Evolutionary conservation across 2,888 invertebrate genomes (phyloP), one percentile per base, ranked within the genome.

Genomic region (Macrophya annulata): DNA sequence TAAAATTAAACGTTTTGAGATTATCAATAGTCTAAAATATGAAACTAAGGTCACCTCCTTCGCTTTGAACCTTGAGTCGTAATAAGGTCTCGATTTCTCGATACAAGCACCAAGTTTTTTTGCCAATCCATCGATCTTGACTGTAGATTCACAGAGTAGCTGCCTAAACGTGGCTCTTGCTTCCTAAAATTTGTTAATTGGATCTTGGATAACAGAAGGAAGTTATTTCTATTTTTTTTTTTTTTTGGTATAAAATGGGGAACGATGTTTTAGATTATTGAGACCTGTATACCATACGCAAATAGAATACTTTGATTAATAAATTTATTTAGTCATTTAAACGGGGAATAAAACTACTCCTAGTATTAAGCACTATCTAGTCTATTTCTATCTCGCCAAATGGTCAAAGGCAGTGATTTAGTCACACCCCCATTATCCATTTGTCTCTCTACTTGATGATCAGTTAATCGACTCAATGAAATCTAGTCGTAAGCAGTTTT

Each of bases 21-120:
- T 68, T 4, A n/a, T 21, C 1, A 25, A 68, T 15, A 25, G 4
- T 8, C 15, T 43, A 15, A 15, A 71, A 76, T 85, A 4, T 55
- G 12, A 76, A 40, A 17, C 25, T 62, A 25, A 4, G 62, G 10
- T 87, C 93, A 96, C 96, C 94, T 97, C 97, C 93, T 97, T 97
- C 83, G 97, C 96, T 93, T 96, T 96, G 93, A 97, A 97, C 89
- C 97, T 95, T 51, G 98, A 96, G 94, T 98, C 98, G 94, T 98
- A 98, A 91, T 98, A 99, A 0, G 98, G 98, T 88, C 98, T 95
- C 5, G 98, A 97, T 93, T 97, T 96, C 91, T 98, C 97, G 81
- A 99, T 97, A 89, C 97, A 97, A 91, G 96, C 96, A 65, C 98
- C 98, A 85, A 98, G 94, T 93, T 98, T 98, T 90, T 97, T 96